Evolutionary conservation across 1,140 invertebrate species (phyloP), one percentile per base, ranked within the genome.

Genomic region (Chironomus striatipennis): DNA sequence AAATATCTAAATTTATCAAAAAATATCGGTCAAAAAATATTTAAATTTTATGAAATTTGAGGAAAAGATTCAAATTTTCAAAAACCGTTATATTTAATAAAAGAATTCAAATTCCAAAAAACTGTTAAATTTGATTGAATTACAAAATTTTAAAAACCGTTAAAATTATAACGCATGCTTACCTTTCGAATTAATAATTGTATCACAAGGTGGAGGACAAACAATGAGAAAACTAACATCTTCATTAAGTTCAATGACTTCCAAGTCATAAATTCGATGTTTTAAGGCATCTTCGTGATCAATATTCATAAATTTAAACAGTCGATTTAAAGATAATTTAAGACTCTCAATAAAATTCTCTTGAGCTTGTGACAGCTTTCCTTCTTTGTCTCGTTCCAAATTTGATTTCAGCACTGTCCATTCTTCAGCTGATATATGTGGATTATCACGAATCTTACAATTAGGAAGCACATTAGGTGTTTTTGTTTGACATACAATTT

Each of bases 401-500:
- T 84, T 82, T 87, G 85, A 75, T 77, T 90, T 90, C 0, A 94
- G 82, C 76, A 90, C 90, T 76, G 93, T 89, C 95, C 95, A 97
- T 82, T 98, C 95, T 80, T 98, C 95, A 20, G 91, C 92, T 17
- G 96, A 97, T 0, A 98, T 93, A 81, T 98, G 96, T 3, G 96
- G 92, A 85, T 98, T 98, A 77, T 97, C 93, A 74, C 97, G 86
- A 73, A 98, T 90, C 82, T 96, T 94, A 75, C 90, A 91, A 83
- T 96, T 93, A 2, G 96, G 97, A 76, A 98, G 86, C 76, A 97
- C 91, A 83, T 97, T 98, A 9, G 97, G 97, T 0, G 91, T 90
- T 79, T 94, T 92, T 43, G 91, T 86, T 0, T 95, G 93, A 17
- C 98, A 96, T 1, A 98, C 88, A n/a, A 98, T 90, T 79, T 95